Evolutionary conservation across 2,113 vertebrate genomes (phyloP), one percentile per base, ranked within the genome.

Genomic region (Phyllopteryx taeniolatus): DNA sequence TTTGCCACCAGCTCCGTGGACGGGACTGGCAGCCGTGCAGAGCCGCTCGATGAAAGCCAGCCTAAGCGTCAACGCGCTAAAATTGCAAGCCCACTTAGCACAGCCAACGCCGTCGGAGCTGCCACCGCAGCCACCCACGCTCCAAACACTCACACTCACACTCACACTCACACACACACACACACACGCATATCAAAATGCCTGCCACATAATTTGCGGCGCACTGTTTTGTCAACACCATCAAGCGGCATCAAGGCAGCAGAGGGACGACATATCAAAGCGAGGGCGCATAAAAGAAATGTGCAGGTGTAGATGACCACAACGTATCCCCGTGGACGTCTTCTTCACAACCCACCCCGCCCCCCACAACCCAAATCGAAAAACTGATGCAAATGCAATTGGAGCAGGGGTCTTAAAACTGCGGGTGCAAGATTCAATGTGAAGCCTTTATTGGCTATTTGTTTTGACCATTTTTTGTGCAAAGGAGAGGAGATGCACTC

Each of bases 1-100:
- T 91, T 88, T 91, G 86, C 85, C 73, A 76, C 77, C 87, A 82
- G 83, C 77, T 82, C 85, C 84, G 83, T 82, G 78, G 85, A 85
- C 79, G 85, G 35, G 78, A 87, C 84, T 83, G 86, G 84, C 87
- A 86, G 83, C 86, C 78, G 82, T 86, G 83, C 71, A 61, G 80
- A 81, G 73, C 49, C 79, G 84, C 82, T 68, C 82, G 76, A 84
- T 79, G 82, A 86, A 87, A 86, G 82, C 73, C 33, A n/a, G 80
- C 79, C 79, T 84, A 81, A 85, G 76, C 76, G 79, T 88, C 85
- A 86, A 87, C 76, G 83, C 82, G 74, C 19, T 3, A 27, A 83
- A 84, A 86, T 86, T 54, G 1, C 85, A 88, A 7, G 85, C 88
- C 78, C 88, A 88, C 87, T 88, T 87, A 77, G 82, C 77, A 72